Percentiles rank a stretch among this genome's conserved stretches.
These are phyloP conservation scores for Electrophaes corylata DNA, from an alignment of 2,888 invertebrate genomes.

Conservation along the genomic window DNA sequence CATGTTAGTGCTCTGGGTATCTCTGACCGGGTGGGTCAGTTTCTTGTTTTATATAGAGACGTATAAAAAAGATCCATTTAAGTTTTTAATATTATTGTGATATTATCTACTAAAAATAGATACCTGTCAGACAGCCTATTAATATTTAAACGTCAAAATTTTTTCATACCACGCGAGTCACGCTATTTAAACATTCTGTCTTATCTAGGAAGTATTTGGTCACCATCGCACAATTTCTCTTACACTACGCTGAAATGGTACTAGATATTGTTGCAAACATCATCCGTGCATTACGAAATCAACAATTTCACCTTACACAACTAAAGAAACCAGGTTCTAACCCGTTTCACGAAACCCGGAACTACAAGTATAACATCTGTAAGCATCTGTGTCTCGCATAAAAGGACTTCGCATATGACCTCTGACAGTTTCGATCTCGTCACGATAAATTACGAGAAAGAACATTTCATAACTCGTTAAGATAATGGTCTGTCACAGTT, in stretches of 20 bases:
- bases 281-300: slow-evolving; percentile 16
- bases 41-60: too few relatives aligned
- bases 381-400: slow-evolving; percentile 10
- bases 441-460: slow-evolving; percentile 30
- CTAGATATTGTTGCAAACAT: slow-evolving; percentile 16
- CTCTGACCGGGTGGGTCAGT: too few relatives aligned
- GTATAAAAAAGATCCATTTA: too few relatives aligned
- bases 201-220: slow-evolving; percentile 6
- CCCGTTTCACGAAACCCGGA: slow-evolving; percentile 31
- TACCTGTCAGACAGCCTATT: too few relatives aligned
- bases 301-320: slow-evolving; percentile 34
- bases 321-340: slow-evolving; percentile 25
- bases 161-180: too few relatives aligned
- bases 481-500: slow-evolving; percentile 36
- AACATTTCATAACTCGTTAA: slow-evolving; percentile 36
- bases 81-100: too few relatives aligned
- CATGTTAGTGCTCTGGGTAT: too few relatives aligned
- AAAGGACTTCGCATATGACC: slow-evolving; percentile 24
- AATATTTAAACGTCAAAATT: too few relatives aligned
- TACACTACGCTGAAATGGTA: slow-evolving; percentile 3
- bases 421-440: slow-evolving; percentile 25
- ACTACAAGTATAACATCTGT: slow-evolving; percentile 25
- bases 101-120: too few relatives aligned
- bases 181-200: too few relatives aligned
- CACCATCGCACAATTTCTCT: not conserved